A percentile compares a stretch with the other conserved stretches of the same genome.
Conservation (phyloP, 2,888 invertebrate species). For the Clusia tigrina region DNA sequence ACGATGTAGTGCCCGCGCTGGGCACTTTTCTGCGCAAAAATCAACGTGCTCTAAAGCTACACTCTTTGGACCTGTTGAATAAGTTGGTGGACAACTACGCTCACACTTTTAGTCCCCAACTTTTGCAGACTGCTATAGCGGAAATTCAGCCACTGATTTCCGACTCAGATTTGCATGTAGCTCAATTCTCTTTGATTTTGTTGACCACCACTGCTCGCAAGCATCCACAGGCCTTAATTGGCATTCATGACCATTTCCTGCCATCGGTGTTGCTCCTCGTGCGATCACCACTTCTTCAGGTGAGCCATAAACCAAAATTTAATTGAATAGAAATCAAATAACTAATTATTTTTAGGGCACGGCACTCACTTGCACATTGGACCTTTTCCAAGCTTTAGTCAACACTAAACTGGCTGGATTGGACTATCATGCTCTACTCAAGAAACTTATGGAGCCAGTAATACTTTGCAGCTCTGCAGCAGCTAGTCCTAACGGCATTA, state of each 20-base stretch:
- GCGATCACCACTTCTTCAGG: slow-evolving; percentile 82
- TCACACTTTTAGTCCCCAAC: slow-evolving; percentile 69
- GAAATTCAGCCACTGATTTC: slow-evolving; percentile 91
- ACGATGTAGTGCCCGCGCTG: slow-evolving; percentile 88
- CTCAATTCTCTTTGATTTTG: slow-evolving; percentile 86
- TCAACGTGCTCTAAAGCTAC: slow-evolving; percentile 91
- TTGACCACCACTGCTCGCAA: slow-evolving; percentile 82
- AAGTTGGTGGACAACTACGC: slow-evolving; percentile 91
- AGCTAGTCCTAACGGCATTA: slow-evolving; percentile 47
- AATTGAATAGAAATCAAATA: neutral
- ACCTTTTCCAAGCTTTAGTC: slow-evolving; percentile 92
- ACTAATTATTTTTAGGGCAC: slow-evolving; percentile 70
- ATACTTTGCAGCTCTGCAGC: slow-evolving; percentile 41
- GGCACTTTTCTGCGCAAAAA: slow-evolving; percentile 96
- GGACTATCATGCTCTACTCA: slow-evolving; percentile 81
- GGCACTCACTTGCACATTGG: slow-evolving; percentile 88
- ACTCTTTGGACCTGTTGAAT: slow-evolving; percentile 88
- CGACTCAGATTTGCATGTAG: slow-evolving; percentile 96
- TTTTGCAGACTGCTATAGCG: slow-evolving; percentile 76
- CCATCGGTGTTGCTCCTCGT: slow-evolving; percentile 87
- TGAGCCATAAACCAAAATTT: slow-evolving; percentile 28
- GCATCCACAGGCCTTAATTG: slow-evolving; percentile 80
- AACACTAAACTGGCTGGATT: slow-evolving; percentile 81
- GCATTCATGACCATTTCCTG: slow-evolving; percentile 78
- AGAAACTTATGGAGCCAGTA: slow-evolving; percentile 79